These are phyloP conservation scores for Erethizon dorsatum DNA, from an alignment of 2,797 vertebrate genomes.

Conservation along the genomic window DNA sequence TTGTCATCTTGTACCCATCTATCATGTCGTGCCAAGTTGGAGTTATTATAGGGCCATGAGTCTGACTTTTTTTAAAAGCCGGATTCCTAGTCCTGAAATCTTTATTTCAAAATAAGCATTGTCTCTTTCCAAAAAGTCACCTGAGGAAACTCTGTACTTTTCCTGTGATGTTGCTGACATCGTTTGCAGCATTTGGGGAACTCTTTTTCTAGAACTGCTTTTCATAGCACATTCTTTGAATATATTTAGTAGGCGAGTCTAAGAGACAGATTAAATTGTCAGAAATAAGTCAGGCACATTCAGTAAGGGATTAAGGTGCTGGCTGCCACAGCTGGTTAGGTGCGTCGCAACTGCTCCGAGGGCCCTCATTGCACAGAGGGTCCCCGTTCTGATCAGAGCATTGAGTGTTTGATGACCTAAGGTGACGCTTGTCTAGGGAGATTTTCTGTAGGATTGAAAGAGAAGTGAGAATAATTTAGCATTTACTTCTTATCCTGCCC, in stretches of 20 bases:
- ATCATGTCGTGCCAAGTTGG: neutral
- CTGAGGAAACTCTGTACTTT: neutral
- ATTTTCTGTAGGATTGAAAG: neutral
- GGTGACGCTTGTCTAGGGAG: neutral
- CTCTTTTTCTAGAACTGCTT: neutral
- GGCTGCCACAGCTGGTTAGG: neutral
- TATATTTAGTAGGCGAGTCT: slow-evolving; percentile 47
- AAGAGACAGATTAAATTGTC: slow-evolving; percentile 1
- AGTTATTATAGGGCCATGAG: neutral
- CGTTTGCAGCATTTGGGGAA: neutral
- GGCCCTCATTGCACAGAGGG: neutral
- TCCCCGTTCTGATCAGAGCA: accelerated
- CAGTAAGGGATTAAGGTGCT: neutral
- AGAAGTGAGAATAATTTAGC: neutral
- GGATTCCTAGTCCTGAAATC: neutral
- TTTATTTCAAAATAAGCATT: neutral
- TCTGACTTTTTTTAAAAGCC: neutral
- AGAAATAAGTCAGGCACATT: neutral
- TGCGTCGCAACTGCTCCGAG: accelerated
- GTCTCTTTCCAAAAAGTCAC: neutral
- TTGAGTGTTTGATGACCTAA: neutral
- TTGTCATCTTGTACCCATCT: neutral
- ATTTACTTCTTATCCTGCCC: neutral
- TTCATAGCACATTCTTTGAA: neutral
- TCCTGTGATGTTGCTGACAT: neutral